Conservation (phyloP, 2,113 vertebrate species). For the Myotis yumanensis region DNA sequence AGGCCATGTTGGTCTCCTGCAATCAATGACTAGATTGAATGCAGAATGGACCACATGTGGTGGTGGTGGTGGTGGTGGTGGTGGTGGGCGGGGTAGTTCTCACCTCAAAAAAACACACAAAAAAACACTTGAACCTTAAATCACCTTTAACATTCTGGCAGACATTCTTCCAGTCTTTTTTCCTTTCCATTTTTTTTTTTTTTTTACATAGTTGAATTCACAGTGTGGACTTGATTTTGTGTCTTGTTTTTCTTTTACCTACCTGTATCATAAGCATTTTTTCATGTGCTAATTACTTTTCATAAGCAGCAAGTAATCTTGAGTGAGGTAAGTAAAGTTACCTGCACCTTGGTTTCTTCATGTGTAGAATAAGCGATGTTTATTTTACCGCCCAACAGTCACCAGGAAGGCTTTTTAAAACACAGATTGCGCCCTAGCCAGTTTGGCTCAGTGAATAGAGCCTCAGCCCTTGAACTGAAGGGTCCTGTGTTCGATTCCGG, state of each 20-base stretch:
- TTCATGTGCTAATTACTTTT: neutral
- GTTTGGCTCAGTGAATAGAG: no score
- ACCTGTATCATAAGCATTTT: neutral
- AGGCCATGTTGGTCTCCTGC: neutral
- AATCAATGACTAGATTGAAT: neutral
- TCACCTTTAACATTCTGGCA: neutral
- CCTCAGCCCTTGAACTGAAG: no score
- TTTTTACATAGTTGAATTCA: neutral
- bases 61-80: neutral
- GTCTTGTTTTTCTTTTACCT: neutral
- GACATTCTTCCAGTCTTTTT: slow-evolving; percentile 13
- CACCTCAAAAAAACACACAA: neutral
- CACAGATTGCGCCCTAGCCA: neutral
- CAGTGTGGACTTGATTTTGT: neutral
- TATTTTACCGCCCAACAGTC: neutral
- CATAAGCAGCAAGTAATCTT: neutral
- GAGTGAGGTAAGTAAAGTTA: neutral
- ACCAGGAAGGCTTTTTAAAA: neutral
- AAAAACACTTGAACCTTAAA: neutral
- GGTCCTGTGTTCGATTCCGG: no score
- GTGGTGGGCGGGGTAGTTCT: neutral
- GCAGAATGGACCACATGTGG: neutral
- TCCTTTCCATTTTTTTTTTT: neutral
- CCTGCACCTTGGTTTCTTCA: neutral
- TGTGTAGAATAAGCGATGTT: neutral